Evolutionary conservation across 2,888 invertebrate species (phyloP), one percentile per base, ranked within the genome.

Genomic region (Dicranocentrus wangi): DNA sequence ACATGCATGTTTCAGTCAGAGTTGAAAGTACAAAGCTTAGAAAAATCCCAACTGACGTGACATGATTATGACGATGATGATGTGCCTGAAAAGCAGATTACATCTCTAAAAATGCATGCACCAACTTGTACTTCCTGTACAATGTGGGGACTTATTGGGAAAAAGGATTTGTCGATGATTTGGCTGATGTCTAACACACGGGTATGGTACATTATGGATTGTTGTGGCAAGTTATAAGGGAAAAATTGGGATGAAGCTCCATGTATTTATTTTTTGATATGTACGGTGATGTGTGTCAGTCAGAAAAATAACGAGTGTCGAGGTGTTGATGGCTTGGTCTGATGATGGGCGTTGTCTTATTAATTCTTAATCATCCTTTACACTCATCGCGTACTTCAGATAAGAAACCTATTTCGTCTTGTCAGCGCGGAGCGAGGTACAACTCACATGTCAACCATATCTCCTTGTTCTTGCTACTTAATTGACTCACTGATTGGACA

Each of bases 271-370:
- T 10, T 47, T 47, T 47, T 47, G 7, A 47, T 47, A 47, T n/a
- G 3, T 47, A 10, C 13, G 32, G n/a, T 60, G 60, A 60, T 27
- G 60, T 42, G 60, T 75, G 80, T 68, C 80, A 81, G 63, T 69
- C 73, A 73, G 68, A n/a, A 47, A 47, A 47, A 47, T 71, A 51
- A 71, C 55, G 47, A 65, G 58, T 79, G 61, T 53, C 47, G 47
- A 73, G 80, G 72, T 72, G 72, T 72, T 73, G 55, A 69, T 73
- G 68, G 71, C 71, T 65, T 68, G 10, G 42, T 60, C 60, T 73
- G 73, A 69, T 81, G 81, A 81, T 58, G 81, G 77, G 76, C 82
- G 76, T 77, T 72, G 76, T 82, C 82, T 77, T 82, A 82, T 82
- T 82, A 82, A 82, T 77, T 82, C 77, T 71, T 82, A 82, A 82